These are phyloP conservation scores for Callospermophilus lateralis DNA, from an alignment of 2,113 vertebrate genomes.

Conservation along the genomic window DNA sequence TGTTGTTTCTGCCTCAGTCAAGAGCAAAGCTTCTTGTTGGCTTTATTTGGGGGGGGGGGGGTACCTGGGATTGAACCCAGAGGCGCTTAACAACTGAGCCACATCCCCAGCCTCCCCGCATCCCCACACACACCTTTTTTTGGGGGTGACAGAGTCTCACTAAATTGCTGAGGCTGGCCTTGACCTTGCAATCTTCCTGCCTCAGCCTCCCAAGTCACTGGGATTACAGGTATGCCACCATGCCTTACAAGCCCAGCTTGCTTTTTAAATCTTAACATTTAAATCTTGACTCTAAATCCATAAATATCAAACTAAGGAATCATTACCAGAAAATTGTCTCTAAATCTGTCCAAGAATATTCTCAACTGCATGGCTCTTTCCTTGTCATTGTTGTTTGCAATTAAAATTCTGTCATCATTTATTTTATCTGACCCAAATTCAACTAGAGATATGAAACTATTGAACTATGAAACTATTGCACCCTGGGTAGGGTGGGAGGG, in stretches of 20 bases:
- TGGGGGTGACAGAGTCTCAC: too few species aligned
- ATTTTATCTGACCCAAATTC: background rate
- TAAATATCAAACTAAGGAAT: conserved; percentile 29
- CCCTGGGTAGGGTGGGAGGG: background rate
- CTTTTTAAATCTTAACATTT: background rate
- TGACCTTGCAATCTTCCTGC: too few species aligned
- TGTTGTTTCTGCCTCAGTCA: conserved; percentile 25
- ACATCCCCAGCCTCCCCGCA: too few species aligned
- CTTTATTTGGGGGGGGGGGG: too few species aligned
- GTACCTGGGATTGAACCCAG: too few species aligned
- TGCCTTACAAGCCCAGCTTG: background rate
- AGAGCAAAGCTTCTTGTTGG: background rate
- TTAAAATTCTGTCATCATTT: conserved; percentile 38
- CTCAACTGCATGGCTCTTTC: background rate
- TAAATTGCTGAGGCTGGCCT: too few species aligned
- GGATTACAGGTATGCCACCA: too few species aligned
- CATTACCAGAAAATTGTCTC: conserved; percentile 8
- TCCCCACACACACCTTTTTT: too few species aligned
- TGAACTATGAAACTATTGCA: conserved; percentile 55
- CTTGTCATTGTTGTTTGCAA: background rate
- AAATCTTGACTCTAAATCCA: conserved; percentile 15
- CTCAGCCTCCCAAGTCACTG: too few species aligned
- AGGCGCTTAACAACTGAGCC: too few species aligned
- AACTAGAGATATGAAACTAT: conserved; percentile 33
- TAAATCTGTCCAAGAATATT: conserved; percentile 34